These are phyloP conservation scores for Thaleichthys pacificus DNA, from an alignment of 2,797 vertebrate species.

Conservation along the genomic window DNA sequence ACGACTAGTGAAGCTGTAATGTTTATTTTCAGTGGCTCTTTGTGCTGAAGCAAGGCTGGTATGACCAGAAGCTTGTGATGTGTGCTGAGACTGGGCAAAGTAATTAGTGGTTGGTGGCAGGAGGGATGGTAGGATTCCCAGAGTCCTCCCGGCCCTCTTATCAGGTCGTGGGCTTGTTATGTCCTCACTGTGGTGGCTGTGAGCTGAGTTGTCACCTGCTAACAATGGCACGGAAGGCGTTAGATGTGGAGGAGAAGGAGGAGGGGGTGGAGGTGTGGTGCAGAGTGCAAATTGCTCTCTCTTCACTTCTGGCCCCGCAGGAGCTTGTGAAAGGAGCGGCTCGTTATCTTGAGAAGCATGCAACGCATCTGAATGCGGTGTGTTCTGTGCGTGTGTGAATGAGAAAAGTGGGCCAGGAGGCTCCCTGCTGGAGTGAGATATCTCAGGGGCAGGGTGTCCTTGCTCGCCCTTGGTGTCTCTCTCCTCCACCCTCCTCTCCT, in stretches of 20 bases:
- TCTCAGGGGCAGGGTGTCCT: constrained; percentile 39
- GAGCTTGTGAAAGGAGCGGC: constrained; percentile 45
- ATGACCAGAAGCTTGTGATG: background rate
- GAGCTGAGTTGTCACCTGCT: constrained; percentile 51
- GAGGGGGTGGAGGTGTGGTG: constrained; percentile 37
- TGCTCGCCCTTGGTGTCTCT: background rate
- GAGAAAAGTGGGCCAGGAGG: constrained; percentile 46
- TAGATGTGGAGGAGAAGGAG: constrained; percentile 32
- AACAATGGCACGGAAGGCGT: constrained; percentile 12
- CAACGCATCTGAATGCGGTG: constrained; percentile 34
- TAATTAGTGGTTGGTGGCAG: background rate
- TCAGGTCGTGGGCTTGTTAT: constrained; percentile 38
- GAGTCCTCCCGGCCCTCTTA: background rate
- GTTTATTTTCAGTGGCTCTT: background rate
- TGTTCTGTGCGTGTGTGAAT: constrained; percentile 42
- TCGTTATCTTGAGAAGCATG: constrained; percentile 50
- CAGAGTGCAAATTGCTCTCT: constrained; percentile 46
- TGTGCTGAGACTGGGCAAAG: background rate
- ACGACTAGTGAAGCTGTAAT: background rate
- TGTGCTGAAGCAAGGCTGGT: too few species aligned
- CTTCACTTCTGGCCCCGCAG: constrained; percentile 47
- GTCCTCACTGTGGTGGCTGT: background rate
- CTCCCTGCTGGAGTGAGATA: constrained; percentile 33
- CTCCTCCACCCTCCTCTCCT: background rate
- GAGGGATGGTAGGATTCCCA: background rate